Percentiles rank a stretch among this genome's conserved stretches.
These are phyloP conservation scores for Corythornis cristatus DNA, from an alignment of 2,113 vertebrate genomes.

Conservation along the genomic window DNA sequence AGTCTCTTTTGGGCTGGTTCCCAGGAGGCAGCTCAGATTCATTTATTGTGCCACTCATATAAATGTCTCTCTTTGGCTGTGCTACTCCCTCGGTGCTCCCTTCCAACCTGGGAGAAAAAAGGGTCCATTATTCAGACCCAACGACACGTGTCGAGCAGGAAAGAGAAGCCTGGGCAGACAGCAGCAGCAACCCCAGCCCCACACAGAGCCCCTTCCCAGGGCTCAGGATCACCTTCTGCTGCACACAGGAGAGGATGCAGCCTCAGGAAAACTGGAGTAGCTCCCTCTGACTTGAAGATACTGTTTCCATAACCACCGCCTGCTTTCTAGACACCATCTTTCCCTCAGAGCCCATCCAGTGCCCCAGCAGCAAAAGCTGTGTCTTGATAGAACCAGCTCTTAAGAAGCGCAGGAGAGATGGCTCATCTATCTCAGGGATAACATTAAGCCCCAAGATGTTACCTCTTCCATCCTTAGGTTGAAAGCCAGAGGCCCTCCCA, in stretches of 20 bases:
- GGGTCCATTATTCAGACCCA: not conserved
- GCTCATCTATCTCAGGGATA: not conserved
- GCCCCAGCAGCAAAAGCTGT: not conserved
- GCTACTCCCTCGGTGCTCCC: not conserved
- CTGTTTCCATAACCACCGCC: not conserved
- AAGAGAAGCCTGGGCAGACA: rapidly evolving
- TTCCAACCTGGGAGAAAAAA: not conserved
- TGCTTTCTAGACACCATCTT: not conserved
- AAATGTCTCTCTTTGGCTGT: not conserved
- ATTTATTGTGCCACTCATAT: not conserved
- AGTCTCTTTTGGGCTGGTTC: not conserved
- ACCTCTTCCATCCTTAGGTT: not conserved
- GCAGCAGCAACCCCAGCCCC: not conserved
- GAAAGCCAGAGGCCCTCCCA: not conserved
- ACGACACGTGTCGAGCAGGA: rapidly evolving
- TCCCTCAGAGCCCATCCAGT: not conserved
- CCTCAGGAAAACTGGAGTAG: rapidly evolving
- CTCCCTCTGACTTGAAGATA: not conserved
- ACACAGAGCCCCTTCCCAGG: not conserved
- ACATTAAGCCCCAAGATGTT: not conserved
- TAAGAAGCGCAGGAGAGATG: not conserved
- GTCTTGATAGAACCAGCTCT: not conserved
- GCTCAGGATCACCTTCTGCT: not conserved
- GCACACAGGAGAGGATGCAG: not conserved
- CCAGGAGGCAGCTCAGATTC: not conserved